A percentile compares a stretch with the other conserved stretches of the same genome.
Evolutionary conservation across 2,113 vertebrate genomes (phyloP).

Genomic region (Zapus hudsonius): DNA sequence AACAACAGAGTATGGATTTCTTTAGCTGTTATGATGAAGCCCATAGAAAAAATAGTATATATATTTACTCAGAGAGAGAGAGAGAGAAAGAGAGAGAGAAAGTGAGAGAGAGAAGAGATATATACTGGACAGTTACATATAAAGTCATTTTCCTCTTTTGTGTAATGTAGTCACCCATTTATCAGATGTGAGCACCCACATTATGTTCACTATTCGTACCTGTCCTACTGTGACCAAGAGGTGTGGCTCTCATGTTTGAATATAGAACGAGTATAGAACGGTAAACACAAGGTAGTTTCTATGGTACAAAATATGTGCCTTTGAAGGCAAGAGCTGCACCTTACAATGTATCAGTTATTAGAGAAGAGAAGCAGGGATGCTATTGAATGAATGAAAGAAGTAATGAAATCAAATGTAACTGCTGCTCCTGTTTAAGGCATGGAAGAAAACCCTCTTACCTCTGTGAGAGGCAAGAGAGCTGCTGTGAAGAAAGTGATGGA

Average conservation of each 20-base stretch:
- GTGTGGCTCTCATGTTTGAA: neutral
- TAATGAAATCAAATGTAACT: neutral
- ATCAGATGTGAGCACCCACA: neutral
- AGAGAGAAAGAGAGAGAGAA: too few species aligned
- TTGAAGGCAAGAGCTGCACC: neutral
- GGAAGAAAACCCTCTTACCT: neutral
- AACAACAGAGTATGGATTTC: too few species aligned
- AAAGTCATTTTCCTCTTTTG: neutral
- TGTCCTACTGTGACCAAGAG: neutral
- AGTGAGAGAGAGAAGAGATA: too few species aligned
- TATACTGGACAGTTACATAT: neutral
- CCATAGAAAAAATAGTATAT: too few species aligned
- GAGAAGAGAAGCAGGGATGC: neutral
- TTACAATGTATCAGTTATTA: neutral
- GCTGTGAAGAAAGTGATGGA: constrained; percentile 1
- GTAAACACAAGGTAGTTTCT: neutral
- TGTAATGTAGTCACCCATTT: neutral
- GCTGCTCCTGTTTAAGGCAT: neutral
- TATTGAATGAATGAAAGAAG: neutral
- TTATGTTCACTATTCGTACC: neutral
- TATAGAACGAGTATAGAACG: neutral
- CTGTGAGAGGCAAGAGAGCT: neutral
- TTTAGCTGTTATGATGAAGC: too few species aligned
- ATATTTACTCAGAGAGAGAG: too few species aligned
- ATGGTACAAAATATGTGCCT: neutral